Conservation (phyloP, 2,888 invertebrate species). For the Allygus modestus region DNA sequence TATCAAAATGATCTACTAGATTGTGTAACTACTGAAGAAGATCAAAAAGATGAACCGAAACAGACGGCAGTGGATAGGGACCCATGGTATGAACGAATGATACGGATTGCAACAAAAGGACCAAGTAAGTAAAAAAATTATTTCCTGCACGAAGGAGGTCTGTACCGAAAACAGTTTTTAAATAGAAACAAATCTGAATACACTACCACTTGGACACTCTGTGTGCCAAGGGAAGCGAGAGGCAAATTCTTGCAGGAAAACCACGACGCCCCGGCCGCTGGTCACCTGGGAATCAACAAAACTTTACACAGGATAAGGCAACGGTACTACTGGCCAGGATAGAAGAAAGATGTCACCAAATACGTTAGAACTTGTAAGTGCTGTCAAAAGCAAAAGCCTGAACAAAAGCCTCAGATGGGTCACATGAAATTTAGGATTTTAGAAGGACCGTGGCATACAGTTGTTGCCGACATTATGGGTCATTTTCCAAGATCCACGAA, state of each 20-base stretch:
- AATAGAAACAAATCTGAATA: neutral
- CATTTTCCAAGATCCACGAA: neutral
- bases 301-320: neutral
- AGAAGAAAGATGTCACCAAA: neutral
- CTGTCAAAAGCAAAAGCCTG: slow-evolving; percentile 14
- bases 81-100: neutral
- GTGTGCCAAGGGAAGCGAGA: slow-evolving; percentile 40
- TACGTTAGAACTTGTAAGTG: neutral
- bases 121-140: neutral
- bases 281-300: slow-evolving; percentile 68
- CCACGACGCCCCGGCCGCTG: slow-evolving; percentile 70
- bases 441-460: neutral
- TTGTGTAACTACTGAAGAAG: neutral
- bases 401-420: neutral
- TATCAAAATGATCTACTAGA: neutral
- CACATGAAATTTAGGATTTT: neutral
- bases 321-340: slow-evolving; percentile 7
- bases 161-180: neutral
- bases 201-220: neutral
- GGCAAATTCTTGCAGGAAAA: slow-evolving; percentile 63
- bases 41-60: neutral
- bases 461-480: slow-evolving; percentile 7
- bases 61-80: neutral
- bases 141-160: neutral
- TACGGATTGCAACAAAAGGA: neutral